Base-by-base conservation (phyloP, 2,113 vertebrate species). In the Calyptomena viridis region DNA sequence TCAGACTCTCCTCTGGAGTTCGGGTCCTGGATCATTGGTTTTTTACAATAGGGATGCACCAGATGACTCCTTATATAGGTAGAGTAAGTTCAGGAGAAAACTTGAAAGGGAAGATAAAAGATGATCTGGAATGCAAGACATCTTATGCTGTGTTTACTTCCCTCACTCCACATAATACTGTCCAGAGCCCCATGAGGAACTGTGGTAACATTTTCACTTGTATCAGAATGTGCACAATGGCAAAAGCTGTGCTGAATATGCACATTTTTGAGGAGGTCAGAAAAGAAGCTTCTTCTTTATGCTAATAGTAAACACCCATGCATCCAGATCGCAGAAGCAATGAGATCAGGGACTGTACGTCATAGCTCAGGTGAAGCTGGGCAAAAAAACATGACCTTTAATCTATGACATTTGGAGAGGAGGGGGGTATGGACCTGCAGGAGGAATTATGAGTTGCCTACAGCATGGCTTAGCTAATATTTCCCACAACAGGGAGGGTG, bases 121-220 rank as follows among this genome's bases (percentile, higher is more conserved):
- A n/a, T 49, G 17, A 19, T 90, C 63, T 28, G 47, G 19, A 35
- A 28, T 89, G 31, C 46, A 87, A 85, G 60, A 63, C 15, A 33
- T 62, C 33, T 77, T 60, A 18, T 77, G 30, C 30, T 77, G 8
- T 37, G 47, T 75, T 91, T 71, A n/a, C 84, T 84, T 68, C 35
- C 23, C 27, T 59, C 35, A 63, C 11, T 30, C 49, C 0, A 0
- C 27, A 40, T 47, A 31, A 62, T 46, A 18, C 49, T 35, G 44
- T 28, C 49, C 37, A 12, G 69, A 78, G 23, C 37, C 10, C 42
- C 10, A 2, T 5, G 46, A 78, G 27, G 28, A 90, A 50, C 35
- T 82, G 62, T n/a, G 12, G 37, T 35, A 69, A 73, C 53, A 16
- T 3, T 5, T 9, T 49, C 25, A 21, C 23, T 71, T 66, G 18